Conservation (phyloP, 2,113 vertebrate genomes). For the Strix uralensis region DNA sequence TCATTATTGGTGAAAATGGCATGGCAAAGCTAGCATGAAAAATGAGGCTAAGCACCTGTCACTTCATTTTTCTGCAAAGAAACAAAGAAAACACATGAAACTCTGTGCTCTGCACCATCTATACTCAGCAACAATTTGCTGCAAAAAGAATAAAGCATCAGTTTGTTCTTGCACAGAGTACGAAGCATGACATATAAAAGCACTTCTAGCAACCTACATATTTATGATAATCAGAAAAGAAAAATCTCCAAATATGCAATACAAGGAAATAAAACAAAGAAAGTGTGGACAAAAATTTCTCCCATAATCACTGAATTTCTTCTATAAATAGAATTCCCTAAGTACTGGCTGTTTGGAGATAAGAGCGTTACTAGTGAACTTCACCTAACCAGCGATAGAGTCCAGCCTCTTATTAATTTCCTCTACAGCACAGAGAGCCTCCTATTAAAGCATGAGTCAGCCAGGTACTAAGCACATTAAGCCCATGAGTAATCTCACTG, state of each 20-base stretch:
- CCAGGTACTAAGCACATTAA: constrained; percentile 25
- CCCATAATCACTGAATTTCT: not conserved
- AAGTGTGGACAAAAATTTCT: fast-evolving
- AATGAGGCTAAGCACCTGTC: constrained; percentile 70
- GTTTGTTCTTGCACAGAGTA: not conserved
- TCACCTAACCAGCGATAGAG: not conserved
- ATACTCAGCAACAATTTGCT: constrained; percentile 32
- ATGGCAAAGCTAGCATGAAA: constrained; percentile 66
- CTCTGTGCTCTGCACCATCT: constrained; percentile 6
- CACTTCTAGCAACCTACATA: not conserved
- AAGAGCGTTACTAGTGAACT: not conserved
- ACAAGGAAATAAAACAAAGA: not conserved
- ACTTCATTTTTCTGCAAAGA: constrained; percentile 63
- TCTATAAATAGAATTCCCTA: not conserved
- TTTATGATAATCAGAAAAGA: constrained; percentile 38
- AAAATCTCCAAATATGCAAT: not conserved
- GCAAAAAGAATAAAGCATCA: constrained; percentile 12
- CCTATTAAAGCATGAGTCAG: constrained; percentile 4
- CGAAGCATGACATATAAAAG: constrained; percentile 9
- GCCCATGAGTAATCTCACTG: constrained; percentile 6
- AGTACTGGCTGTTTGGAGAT: not conserved
- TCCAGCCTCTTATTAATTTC: not conserved
- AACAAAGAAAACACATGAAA: constrained; percentile 58
- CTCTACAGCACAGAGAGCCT: not conserved
- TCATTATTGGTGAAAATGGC: constrained; percentile 67